Evolutionary conservation across 37 sponge, comb jelly and placozoan genomes (phyloP), one percentile per base, ranked within the genome.

Genomic region (Spongilla lacustris): DNA sequence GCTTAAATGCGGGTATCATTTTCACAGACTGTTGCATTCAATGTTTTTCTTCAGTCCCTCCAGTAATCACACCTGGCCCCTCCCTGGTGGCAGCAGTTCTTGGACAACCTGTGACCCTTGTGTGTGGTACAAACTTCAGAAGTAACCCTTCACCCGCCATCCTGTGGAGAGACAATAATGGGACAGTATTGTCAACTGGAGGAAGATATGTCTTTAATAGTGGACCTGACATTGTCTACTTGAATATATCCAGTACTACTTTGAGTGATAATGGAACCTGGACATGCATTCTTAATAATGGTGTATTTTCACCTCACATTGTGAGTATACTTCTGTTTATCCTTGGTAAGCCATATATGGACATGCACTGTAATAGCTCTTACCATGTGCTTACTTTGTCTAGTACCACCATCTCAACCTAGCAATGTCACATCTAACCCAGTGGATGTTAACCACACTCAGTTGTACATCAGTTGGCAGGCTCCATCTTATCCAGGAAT

Each of bases 101-200:
- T 2, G 77, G 46, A 36, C 38, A 19, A 5, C 29, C 49, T 26
- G 70, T 69, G 14, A 77, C 77, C 10, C 77, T 85, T 30, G 13
- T 69, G 2, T 85, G 85, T 77, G 85, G 85, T 31, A 77, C 85
- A 21, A 68, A 70, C 29, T 14, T 85, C 8, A 48, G 21, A 22
- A 28, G 85, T 28, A 77, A 85, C 37, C 85, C 85, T 30, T 0
- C 23, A 38, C 69, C 85, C 27, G 70, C 32, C 22, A n/a, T 85
- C 19, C 68, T 33, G 33, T 85, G 85, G 85, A 84, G 23, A 11
- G 71, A 69, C 30, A 77, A 46, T 17, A 29, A 68, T 41, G 78
- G 66, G 17, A 38, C 21, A 4, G 67, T 67, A 9, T 8, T 85
- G 25, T 21, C 22, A 1, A 23, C 3, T 13, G 48, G 46, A 48